Conservation (phyloP, 2,797 vertebrate genomes). For the Phoebastria nigripes region DNA sequence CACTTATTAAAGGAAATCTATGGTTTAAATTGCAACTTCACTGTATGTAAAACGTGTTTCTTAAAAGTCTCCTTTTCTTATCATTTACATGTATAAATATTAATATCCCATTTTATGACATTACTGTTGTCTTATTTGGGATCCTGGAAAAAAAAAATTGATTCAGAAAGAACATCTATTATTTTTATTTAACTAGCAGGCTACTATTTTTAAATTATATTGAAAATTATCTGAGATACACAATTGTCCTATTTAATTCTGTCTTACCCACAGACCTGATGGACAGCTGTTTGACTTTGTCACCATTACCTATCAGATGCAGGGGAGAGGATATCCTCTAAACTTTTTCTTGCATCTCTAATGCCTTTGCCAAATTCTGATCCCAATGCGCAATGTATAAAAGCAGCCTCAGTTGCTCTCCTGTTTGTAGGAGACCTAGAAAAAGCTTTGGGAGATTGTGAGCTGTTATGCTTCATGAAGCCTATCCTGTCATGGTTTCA, state of each 20-base stretch:
- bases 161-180: neutral
- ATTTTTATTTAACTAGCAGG: neutral
- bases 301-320: neutral
- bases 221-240: neutral
- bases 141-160: neutral
- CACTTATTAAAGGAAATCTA: neutral
- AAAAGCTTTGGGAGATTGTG: neutral
- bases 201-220: neutral
- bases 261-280: neutral
- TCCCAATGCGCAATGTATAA: fast-evolving
- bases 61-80: neutral
- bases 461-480: neutral
- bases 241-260: neutral
- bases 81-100: neutral
- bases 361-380: neutral
- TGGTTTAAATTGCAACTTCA: neutral
- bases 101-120: neutral
- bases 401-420: neutral
- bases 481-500: neutral
- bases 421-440: neutral
- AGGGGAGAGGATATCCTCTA: neutral
- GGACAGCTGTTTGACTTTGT: neutral
- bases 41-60: neutral
- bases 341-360: neutral
- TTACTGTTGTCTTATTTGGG: neutral